These are phyloP conservation scores for Palloptera scutellata DNA, from an alignment of 2,888 invertebrate genomes.

Conservation along the genomic window DNA sequence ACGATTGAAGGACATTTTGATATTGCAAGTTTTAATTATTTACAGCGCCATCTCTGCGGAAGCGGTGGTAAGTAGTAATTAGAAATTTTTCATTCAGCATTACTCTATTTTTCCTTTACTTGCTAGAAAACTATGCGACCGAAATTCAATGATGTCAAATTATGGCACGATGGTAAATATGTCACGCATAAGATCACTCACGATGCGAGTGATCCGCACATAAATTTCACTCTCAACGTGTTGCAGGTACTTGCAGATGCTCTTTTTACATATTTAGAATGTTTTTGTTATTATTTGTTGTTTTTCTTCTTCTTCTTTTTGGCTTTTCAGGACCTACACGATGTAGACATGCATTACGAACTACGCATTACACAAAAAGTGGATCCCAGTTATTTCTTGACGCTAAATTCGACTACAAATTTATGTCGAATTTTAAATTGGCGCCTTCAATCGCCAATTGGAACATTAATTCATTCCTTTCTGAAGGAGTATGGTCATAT, in stretches of 20 bases:
- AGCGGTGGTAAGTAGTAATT: conserved; percentile 46
- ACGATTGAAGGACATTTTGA: conserved; percentile 14
- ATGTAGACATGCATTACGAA: conserved; percentile 52
- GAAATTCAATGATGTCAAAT: conserved; percentile 53
- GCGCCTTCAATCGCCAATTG: conserved; percentile 53
- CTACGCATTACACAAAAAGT: conserved; percentile 48
- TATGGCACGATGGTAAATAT: conserved; percentile 57
- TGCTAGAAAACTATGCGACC: conserved; percentile 61
- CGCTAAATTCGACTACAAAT: conserved; percentile 53
- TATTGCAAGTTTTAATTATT: conserved; percentile 42
- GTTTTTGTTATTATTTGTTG: neutral
- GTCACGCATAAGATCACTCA: conserved; percentile 51
- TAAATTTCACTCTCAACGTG: conserved; percentile 56
- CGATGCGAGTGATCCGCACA: conserved; percentile 54
- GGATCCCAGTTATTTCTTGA: conserved; percentile 49
- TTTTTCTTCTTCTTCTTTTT: neutral
- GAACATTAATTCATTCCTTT: conserved; percentile 48
- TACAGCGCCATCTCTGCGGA: conserved; percentile 30
- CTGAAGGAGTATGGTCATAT: conserved; percentile 53
- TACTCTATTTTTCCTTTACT: neutral
- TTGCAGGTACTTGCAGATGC: conserved; percentile 42
- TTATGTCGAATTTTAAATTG: conserved; percentile 52
- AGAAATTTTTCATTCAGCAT: neutral
- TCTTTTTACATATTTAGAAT: neutral
- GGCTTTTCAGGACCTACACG: conserved; percentile 41